Evolutionary conservation across 1,140 invertebrate species (phyloP).

Genomic region (Drosophila auraria): DNA sequence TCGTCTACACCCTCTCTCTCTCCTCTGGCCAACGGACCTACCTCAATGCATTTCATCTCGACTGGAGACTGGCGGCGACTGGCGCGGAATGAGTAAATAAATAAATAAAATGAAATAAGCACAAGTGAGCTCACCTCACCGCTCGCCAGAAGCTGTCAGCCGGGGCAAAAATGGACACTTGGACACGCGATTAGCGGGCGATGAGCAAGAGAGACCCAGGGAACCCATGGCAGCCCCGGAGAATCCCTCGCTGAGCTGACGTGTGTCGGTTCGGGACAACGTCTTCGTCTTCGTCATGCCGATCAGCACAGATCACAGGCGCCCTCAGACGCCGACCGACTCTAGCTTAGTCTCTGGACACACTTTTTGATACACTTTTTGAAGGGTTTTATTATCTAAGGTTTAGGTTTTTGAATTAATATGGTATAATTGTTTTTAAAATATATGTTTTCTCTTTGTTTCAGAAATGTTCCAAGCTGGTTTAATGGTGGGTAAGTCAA

Average conservation of each 20-base stretch:
- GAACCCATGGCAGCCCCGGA: constrained; percentile 29
- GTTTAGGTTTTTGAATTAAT: background rate
- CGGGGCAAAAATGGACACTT: constrained; percentile 29
- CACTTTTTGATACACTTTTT: background rate
- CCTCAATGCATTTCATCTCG: constrained; percentile 53
- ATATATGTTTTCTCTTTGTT: background rate
- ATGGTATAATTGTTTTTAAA: background rate
- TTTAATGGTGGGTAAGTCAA: background rate
- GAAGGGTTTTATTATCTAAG: background rate
- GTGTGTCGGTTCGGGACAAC: constrained; percentile 61
- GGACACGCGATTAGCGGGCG: constrained; percentile 27
- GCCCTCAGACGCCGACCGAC: constrained; percentile 51
- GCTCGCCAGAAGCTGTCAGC: constrained; percentile 58
- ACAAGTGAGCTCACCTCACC: constrained; percentile 23
- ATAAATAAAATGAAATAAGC: constrained; percentile 48
- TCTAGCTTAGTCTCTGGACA: background rate
- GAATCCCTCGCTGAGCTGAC: constrained; percentile 49
- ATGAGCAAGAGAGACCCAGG: constrained; percentile 30
- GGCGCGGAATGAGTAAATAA: constrained; percentile 43
- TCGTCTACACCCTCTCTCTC: background rate
- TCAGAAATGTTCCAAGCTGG: background rate
- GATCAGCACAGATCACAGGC: constrained; percentile 66
- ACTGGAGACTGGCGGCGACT: constrained; percentile 19
- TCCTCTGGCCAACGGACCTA: constrained; percentile 30
- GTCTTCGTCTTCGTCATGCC: constrained; percentile 63